Conservation (phyloP, 1,140 invertebrate species). For the Heliconius himera region DNA sequence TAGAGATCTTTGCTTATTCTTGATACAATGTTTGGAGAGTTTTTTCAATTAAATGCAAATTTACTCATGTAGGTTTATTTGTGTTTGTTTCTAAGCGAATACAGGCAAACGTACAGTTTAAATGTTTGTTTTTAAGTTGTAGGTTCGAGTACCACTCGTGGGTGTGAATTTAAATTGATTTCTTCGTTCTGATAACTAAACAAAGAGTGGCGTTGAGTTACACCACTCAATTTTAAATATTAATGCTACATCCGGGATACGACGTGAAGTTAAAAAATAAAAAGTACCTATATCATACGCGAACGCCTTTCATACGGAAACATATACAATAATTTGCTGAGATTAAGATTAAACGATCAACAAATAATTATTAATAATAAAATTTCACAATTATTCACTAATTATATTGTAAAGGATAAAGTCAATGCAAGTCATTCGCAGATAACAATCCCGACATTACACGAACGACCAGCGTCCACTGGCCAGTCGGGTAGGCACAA, state of each 20-base stretch:
- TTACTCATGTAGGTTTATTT: neutral
- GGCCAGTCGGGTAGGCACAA: constrained; percentile 68
- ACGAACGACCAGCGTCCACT: constrained; percentile 30
- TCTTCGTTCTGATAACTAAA: too few species aligned
- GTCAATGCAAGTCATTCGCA: constrained; percentile 45
- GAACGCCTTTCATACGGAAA: neutral
- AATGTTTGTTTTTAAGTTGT: neutral
- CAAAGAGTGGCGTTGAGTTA: too few species aligned
- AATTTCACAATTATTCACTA: neutral
- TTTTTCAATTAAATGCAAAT: neutral
- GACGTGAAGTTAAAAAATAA: too few species aligned
- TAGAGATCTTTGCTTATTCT: neutral
- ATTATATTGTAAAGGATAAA: constrained; percentile 11
- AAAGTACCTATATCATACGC: too few species aligned
- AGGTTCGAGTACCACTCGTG: too few species aligned
- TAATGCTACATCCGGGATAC: too few species aligned
- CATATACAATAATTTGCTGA: neutral
- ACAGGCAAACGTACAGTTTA: neutral
- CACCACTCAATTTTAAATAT: too few species aligned
- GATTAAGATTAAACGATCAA: constrained; percentile 1
- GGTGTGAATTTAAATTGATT: too few species aligned
- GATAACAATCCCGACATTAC: constrained; percentile 69
- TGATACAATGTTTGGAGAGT: neutral
- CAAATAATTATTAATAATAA: neutral
- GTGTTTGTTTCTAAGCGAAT: neutral